Evolutionary conservation across 1,140 invertebrate species (phyloP).

Genomic region (Drosophila truncata): DNA sequence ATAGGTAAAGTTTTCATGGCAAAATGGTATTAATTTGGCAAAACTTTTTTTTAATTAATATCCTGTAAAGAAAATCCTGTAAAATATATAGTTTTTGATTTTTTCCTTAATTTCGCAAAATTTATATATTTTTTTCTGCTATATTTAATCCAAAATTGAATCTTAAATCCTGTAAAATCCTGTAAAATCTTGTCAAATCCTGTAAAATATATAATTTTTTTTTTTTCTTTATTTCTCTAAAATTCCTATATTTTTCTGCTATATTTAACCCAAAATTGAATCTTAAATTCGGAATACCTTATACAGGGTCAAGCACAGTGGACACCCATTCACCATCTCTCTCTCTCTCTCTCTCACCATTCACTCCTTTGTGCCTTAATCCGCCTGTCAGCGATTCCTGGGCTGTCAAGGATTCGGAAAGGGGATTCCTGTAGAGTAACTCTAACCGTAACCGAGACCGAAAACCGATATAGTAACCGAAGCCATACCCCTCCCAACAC

Average conservation of each 20-base stretch:
- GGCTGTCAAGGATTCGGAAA: slow-evolving; percentile 42
- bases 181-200: no score
- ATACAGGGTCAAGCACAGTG: slow-evolving; percentile 53
- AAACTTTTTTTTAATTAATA: no score
- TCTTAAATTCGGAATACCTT: neutral
- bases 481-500: neutral
- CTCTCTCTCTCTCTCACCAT: slow-evolving; percentile 18
- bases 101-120: no score
- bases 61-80: no score
- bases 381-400: slow-evolving; percentile 54
- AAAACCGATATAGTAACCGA: slow-evolving; percentile 35
- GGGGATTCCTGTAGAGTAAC: slow-evolving; percentile 26
- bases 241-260: neutral
- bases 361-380: slow-evolving; percentile 62
- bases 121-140: neutral
- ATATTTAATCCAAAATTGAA: slow-evolving; percentile 6
- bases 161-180: neutral
- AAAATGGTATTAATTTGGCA: neutral
- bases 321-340: slow-evolving; percentile 21
- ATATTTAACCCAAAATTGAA: slow-evolving; percentile 6
- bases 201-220: no score
- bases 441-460: slow-evolving; percentile 44
- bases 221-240: no score
- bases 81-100: no score
- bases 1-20: no score